These are phyloP conservation scores for Cephalotes varians DNA, from an alignment of 2,888 invertebrate species.

Conservation along the genomic window DNA sequence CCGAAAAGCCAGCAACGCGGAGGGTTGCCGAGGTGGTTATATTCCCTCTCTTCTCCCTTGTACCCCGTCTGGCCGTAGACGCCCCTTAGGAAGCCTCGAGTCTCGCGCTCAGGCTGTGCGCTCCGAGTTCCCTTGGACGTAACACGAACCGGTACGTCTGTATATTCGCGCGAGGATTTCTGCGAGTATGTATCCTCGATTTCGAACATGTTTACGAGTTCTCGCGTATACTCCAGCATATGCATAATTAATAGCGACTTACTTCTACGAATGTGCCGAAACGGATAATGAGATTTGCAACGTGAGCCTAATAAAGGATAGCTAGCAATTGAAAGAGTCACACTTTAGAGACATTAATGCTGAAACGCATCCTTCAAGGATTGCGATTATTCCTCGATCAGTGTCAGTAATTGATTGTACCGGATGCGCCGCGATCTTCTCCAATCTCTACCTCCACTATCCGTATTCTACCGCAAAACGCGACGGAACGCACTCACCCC, in stretches of 20 bases:
- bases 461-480: conserved; percentile 41
- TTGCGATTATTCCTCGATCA: conserved; percentile 19
- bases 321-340: neutral
- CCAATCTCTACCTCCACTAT: neutral
- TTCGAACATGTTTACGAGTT: conserved; percentile 7
- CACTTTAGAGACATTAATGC: neutral
- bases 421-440: conserved; percentile 1
- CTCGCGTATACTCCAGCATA: neutral
- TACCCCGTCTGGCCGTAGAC: conserved; percentile 46
- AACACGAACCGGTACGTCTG: conserved; percentile 55
- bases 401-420: conserved; percentile 29
- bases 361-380: neutral
- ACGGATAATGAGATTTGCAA: conserved; percentile 37
- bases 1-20: conserved; percentile 73
- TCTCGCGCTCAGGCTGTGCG: conserved; percentile 55
- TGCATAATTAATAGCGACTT: conserved; percentile 20
- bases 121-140: conserved; percentile 60
- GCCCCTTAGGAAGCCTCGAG: conserved; percentile 62
- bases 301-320: neutral
- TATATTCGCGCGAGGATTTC: conserved; percentile 54
- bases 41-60: conserved; percentile 57
- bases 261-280: neutral
- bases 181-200: conserved; percentile 2
- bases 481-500: conserved; percentile 9
- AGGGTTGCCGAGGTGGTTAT: conserved; percentile 74